A percentile compares a stretch with the other conserved stretches of the same genome.
These are phyloP conservation scores for Campaea margaritaria DNA, from an alignment of 2,888 invertebrate genomes.

Conservation along the genomic window DNA sequence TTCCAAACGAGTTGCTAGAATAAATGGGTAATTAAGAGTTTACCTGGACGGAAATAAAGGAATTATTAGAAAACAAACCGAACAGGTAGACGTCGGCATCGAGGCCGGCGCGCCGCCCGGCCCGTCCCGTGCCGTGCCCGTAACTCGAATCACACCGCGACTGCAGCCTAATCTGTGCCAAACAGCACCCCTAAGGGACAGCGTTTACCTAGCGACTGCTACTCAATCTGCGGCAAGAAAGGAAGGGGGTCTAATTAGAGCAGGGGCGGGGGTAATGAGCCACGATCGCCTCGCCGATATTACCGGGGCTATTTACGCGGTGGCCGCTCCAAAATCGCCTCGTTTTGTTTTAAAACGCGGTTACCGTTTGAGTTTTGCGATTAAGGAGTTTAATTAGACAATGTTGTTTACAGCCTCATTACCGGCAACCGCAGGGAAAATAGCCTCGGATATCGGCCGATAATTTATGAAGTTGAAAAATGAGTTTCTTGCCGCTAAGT, in stretches of 20 bases:
- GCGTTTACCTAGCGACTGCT: constrained; percentile 21
- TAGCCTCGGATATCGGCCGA: constrained; percentile 78
- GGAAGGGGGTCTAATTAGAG: constrained; percentile 80
- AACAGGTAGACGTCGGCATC: constrained; percentile 48
- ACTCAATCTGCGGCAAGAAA: constrained; percentile 42
- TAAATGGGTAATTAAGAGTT: constrained; percentile 70
- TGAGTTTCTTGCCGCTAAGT: constrained; percentile 71
- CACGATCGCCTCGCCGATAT: constrained; percentile 84
- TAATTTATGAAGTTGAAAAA: constrained; percentile 83
- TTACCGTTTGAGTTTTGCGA: constrained; percentile 85
- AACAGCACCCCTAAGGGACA: constrained; percentile 25
- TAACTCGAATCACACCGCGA: constrained; percentile 1
- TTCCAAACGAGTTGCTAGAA: constrained; percentile 58
- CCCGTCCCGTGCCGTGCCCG: constrained; percentile 8
- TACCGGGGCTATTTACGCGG: constrained; percentile 82
- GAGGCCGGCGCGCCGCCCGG: constrained; percentile 31
- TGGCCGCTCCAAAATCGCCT: constrained; percentile 83
- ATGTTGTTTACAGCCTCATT: constrained; percentile 85
- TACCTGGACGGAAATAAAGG: constrained; percentile 76
- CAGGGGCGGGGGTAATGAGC: constrained; percentile 81
- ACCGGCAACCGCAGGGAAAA: constrained; percentile 72
- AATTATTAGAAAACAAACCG: constrained; percentile 84
- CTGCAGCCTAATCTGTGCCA: constrained; percentile 18
- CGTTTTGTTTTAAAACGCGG: constrained; percentile 84
- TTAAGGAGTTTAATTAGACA: constrained; percentile 85